Evolutionary conservation across 2,797 vertebrate genomes (phyloP).

Genomic region (Acropternis orthonyx): DNA sequence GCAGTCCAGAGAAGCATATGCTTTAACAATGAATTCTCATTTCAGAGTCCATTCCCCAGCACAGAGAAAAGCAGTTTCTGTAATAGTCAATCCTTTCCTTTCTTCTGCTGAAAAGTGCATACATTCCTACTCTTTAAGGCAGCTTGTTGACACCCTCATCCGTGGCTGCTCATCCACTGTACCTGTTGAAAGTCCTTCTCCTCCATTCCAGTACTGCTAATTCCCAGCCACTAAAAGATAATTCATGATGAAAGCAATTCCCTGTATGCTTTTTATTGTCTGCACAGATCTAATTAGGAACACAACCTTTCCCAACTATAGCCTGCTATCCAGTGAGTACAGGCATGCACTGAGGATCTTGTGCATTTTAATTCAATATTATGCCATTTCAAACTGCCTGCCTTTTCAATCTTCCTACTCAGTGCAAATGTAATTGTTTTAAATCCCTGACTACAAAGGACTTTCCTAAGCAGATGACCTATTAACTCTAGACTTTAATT

Average conservation of each 20-base stretch:
- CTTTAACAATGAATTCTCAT: not conserved
- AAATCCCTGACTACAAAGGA: not conserved
- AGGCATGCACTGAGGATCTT: not conserved
- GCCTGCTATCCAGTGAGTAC: not conserved
- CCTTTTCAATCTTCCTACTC: not conserved
- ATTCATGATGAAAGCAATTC: not conserved
- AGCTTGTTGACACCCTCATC: not conserved
- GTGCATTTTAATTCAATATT: not conserved
- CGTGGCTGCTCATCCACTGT: not conserved
- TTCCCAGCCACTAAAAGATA: not conserved
- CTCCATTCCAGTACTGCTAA: not conserved
- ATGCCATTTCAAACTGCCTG: not conserved
- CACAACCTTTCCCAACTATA: not conserved
- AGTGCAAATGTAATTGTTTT: not conserved
- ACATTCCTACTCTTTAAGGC: not conserved
- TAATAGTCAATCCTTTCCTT: not conserved
- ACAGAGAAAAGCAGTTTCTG: not conserved
- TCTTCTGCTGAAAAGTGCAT: not conserved
- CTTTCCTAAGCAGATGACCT: not conserved
- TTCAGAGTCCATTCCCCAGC: not conserved
- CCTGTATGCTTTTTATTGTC: not conserved
- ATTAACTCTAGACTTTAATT: not conserved
- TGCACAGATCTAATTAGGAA: not conserved
- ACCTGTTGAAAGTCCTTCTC: not conserved
- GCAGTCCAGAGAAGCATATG: not conserved